phyloP scores from a whole-genome alignment of 2,797 vertebrate genomes.

The Triplophysa yarkandensis region DNA sequence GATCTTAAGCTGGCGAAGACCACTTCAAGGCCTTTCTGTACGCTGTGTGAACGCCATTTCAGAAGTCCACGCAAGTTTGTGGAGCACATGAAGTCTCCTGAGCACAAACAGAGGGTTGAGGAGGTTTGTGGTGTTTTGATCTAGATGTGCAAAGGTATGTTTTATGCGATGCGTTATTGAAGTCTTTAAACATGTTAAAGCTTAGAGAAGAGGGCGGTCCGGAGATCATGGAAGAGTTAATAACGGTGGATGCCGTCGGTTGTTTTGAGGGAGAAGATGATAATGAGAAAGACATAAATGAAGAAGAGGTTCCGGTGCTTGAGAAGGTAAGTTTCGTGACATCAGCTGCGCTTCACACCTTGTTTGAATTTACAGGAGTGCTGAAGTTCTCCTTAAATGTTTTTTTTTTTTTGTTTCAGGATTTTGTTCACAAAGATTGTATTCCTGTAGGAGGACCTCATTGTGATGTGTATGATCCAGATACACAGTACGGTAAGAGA shows the following conservation, averaged over 20 bases:
- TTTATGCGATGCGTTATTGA: background rate
- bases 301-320: constrained; percentile 59
- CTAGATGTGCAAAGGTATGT: background rate
- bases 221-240: constrained; percentile 88
- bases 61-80: constrained; percentile 95
- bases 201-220: constrained; percentile 69
- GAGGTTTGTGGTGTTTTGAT: constrained; percentile 68
- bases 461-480: constrained; percentile 52
- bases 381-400: background rate
- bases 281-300: constrained; percentile 70
- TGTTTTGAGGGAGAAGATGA: constrained; percentile 89
- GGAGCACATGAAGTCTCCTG: constrained; percentile 94
- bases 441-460: constrained; percentile 29
- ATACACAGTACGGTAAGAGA: constrained; percentile 60
- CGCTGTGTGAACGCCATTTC: constrained; percentile 86
- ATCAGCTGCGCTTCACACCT: background rate
- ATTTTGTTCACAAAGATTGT: constrained; percentile 41
- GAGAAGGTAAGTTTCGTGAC: constrained; percentile 59
- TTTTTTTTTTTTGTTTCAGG: background rate
- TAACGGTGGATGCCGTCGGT: constrained; percentile 92
- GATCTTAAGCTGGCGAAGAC: constrained; percentile 83
- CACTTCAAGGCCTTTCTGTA: constrained; percentile 89
- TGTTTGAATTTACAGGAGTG: background rate
- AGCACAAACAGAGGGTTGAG: constrained; percentile 88
- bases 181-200: constrained; percentile 57